Evolutionary conservation across 35 echinoderm and acorn worm genomes (phyloP).

Genomic region (Nesometra sesokonis): DNA sequence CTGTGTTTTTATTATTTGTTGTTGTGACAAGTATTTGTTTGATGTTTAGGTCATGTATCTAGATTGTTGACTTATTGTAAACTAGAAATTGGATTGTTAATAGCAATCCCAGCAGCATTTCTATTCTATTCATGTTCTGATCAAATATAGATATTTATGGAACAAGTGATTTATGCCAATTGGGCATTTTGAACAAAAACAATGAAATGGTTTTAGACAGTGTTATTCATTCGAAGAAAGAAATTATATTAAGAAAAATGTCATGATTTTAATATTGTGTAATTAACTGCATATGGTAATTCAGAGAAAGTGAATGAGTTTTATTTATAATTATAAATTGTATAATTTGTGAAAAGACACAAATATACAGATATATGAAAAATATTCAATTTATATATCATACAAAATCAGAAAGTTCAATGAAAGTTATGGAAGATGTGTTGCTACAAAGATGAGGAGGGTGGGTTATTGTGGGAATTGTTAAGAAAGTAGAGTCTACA

Average conservation of each 20-base stretch:
- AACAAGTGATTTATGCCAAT: not conserved
- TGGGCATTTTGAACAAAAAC: not conserved
- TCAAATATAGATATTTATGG: not conserved
- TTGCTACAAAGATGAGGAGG: no score
- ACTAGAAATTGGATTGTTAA: not conserved
- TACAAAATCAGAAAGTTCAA: not conserved
- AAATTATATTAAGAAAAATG: no score
- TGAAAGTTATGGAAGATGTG: not conserved
- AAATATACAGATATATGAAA: not conserved
- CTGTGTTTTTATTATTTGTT: not conserved
- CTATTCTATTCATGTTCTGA: not conserved
- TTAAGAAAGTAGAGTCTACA: no score
- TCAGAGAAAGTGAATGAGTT: not conserved
- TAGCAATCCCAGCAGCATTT: no score
- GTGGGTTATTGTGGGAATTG: no score
- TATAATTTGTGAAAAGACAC: not conserved
- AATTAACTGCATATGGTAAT: not conserved
- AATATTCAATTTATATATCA: not conserved
- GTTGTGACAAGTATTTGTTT: not conserved
- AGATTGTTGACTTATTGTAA: not conserved
- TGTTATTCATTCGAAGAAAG: no score
- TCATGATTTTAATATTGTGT: no score
- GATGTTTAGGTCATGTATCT: not conserved
- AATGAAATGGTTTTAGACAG: no score
- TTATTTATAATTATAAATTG: not conserved